A percentile compares a stretch with the other conserved stretches of the same genome.
These are phyloP conservation scores for Phymastichus coffea DNA, from an alignment of 1,140 invertebrate genomes.

Conservation along the genomic window DNA sequence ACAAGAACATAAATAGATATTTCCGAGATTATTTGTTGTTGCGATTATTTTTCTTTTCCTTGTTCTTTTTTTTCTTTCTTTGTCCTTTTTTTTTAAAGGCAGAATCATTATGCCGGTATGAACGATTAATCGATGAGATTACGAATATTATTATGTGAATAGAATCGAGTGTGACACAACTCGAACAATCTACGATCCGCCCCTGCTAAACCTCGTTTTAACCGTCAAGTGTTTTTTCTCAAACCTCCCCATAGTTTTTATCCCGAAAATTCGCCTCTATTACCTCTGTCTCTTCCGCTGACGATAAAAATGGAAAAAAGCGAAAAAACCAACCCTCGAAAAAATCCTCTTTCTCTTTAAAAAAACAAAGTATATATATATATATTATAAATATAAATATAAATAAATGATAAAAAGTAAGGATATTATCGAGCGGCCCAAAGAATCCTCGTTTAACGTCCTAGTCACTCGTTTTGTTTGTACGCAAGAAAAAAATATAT, in stretches of 20 bases:
- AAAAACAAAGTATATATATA: constrained; percentile 3
- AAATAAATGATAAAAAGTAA: not conserved
- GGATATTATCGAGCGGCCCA: constrained; percentile 25
- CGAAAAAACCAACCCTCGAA: constrained; percentile 4
- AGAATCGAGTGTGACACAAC: too few relatives aligned
- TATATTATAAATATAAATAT: constrained; percentile 6
- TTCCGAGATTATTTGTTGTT: too few relatives aligned
- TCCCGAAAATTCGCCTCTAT: too few relatives aligned
- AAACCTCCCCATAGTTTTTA: too few relatives aligned
- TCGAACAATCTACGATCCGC: not conserved
- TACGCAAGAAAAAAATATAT: constrained; percentile 20
- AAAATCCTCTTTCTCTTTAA: constrained; percentile 5
- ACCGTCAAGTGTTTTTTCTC: constrained; percentile 1
- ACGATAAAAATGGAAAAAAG: not conserved
- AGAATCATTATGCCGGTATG: not conserved
- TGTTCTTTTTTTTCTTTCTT: not conserved
- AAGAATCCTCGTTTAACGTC: constrained; percentile 29
- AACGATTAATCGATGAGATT: too few relatives aligned
- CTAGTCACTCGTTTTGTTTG: constrained; percentile 30
- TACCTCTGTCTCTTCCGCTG: not conserved
- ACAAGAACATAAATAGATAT: too few relatives aligned
- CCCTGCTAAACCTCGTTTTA: constrained; percentile 6
- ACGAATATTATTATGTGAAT: too few relatives aligned
- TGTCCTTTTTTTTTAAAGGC: not conserved
- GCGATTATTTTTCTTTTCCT: not conserved